phyloP scores from a whole-genome alignment of 2,888 invertebrate species.

The Thereva nobilitata region DNA sequence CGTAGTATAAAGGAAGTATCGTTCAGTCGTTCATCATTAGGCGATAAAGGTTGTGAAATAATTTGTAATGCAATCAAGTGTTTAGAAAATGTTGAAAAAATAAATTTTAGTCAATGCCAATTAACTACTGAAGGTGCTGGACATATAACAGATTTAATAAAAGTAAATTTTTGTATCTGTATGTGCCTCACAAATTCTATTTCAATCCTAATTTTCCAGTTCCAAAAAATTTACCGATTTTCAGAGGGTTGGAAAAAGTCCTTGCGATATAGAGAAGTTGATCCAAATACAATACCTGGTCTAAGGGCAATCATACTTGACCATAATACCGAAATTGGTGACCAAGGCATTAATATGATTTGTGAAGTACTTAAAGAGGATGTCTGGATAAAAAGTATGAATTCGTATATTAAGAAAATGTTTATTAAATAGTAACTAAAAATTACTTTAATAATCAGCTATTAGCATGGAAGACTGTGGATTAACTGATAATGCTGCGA shows the following conservation, averaged over 20 bases:
- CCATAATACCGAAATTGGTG: slow-evolving; percentile 69
- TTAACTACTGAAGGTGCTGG: slow-evolving; percentile 67
- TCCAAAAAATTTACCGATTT: slow-evolving; percentile 72
- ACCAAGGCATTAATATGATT: slow-evolving; percentile 65
- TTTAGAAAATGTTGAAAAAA: slow-evolving; percentile 67
- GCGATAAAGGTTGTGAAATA: slow-evolving; percentile 72
- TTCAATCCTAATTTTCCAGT: slow-evolving; percentile 54
- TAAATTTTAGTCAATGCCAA: slow-evolving; percentile 73
- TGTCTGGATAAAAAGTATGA: slow-evolving; percentile 73
- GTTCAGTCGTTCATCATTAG: slow-evolving; percentile 69
- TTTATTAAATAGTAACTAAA: too few relatives aligned
- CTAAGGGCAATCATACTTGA: slow-evolving; percentile 71
- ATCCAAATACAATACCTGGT: slow-evolving; percentile 74
- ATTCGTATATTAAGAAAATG: neutral
- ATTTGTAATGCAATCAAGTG: slow-evolving; percentile 71
- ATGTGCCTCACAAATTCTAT: slow-evolving; percentile 12
- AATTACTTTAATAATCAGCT: slow-evolving; percentile 54
- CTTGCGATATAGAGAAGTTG: slow-evolving; percentile 74
- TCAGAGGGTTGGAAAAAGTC: slow-evolving; percentile 83
- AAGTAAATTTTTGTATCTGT: slow-evolving; percentile 53
- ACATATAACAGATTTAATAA: slow-evolving; percentile 69
- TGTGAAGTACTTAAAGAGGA: slow-evolving; percentile 75
- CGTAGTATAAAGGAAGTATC: slow-evolving; percentile 69
- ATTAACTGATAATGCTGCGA: slow-evolving; percentile 66
- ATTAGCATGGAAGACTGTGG: slow-evolving; percentile 78